A percentile compares a stretch with the other conserved stretches of the same genome.
phyloP scores from a whole-genome alignment of 2,888 invertebrate genomes.

The Hypselothyrea guttata region DNA sequence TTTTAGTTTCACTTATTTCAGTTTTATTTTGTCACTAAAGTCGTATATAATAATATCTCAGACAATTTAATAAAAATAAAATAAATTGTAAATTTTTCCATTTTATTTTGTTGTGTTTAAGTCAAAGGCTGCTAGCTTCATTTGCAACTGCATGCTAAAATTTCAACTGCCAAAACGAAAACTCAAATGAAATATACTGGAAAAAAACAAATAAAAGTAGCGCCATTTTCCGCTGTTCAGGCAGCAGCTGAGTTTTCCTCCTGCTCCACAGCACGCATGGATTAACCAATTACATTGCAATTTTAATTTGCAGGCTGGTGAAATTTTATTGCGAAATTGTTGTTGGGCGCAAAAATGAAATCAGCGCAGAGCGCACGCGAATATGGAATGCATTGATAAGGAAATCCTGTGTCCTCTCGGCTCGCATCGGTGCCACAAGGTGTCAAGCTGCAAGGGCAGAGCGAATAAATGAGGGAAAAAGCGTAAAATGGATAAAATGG shows the following conservation, averaged over 20 bases:
- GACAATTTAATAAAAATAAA: too few relatives aligned
- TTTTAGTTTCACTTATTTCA: too few relatives aligned
- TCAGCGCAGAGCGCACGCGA: conserved; percentile 64
- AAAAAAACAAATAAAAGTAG: conserved; percentile 6
- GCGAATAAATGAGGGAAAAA: conserved; percentile 14
- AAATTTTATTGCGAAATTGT: conserved; percentile 81
- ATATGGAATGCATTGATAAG: conserved; percentile 79
- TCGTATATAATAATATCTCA: too few relatives aligned
- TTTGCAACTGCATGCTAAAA: too few relatives aligned
- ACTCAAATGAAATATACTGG: background rate
- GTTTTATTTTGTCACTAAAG: too few relatives aligned
- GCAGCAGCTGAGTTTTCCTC: conserved; percentile 25
- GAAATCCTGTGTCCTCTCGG: conserved; percentile 54
- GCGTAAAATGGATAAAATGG: conserved; percentile 29
- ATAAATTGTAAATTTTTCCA: too few relatives aligned
- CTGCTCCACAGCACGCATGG: conserved; percentile 75
- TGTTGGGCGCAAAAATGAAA: conserved; percentile 63
- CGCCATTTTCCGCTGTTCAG: conserved; percentile 41
- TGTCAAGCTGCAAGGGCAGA: conserved; percentile 21
- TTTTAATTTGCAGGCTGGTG: conserved; percentile 80
- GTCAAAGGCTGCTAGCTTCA: too few relatives aligned
- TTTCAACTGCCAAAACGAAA: background rate
- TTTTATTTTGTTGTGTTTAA: too few relatives aligned
- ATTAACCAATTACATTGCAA: conserved; percentile 82
- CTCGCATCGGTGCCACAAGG: background rate